phyloP scores from a whole-genome alignment of 2,888 invertebrate genomes.

The Helleia helle region DNA sequence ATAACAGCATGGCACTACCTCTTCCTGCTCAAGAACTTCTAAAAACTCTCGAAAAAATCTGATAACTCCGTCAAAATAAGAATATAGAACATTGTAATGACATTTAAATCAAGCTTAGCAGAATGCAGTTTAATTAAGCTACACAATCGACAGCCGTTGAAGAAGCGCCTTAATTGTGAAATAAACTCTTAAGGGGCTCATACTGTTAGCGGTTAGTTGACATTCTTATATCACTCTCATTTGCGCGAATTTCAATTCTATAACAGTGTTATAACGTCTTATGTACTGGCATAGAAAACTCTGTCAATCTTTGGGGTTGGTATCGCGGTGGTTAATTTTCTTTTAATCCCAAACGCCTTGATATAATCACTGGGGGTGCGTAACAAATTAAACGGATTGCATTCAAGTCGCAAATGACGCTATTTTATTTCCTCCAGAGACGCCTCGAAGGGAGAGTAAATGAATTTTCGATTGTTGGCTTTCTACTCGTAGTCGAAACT shows the following conservation, averaged over 20 bases:
- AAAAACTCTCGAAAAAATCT: too few relatives aligned
- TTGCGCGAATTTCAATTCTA: constrained; percentile 24
- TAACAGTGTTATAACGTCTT: constrained; percentile 19
- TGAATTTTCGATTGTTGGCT: constrained; percentile 42
- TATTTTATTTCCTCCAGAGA: constrained; percentile 61
- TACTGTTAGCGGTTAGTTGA: constrained; percentile 43
- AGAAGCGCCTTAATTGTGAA: constrained; percentile 66
- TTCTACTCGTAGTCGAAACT: too few relatives aligned
- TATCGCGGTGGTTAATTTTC: constrained; percentile 67
- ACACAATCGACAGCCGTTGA: constrained; percentile 64
- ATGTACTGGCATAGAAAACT: constrained; percentile 2
- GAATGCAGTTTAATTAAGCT: constrained; percentile 45
- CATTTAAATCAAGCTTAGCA: background rate
- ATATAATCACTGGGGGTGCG: constrained; percentile 65
- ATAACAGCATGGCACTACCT: too few relatives aligned
- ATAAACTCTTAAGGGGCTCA: constrained; percentile 60
- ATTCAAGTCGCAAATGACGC: constrained; percentile 69
- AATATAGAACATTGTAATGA: constrained; percentile 1
- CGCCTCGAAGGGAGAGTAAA: constrained; percentile 31
- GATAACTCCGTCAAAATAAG: too few relatives aligned
- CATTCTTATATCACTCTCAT: constrained; percentile 17
- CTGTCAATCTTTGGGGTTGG: constrained; percentile 45
- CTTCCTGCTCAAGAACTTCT: too few relatives aligned
- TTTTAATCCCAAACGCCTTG: constrained; percentile 67
- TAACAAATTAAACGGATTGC: constrained; percentile 70